Evolutionary conservation across 2,113 vertebrate species (phyloP), one percentile per base, ranked within the genome.

Genomic region (Cariama cristata): DNA sequence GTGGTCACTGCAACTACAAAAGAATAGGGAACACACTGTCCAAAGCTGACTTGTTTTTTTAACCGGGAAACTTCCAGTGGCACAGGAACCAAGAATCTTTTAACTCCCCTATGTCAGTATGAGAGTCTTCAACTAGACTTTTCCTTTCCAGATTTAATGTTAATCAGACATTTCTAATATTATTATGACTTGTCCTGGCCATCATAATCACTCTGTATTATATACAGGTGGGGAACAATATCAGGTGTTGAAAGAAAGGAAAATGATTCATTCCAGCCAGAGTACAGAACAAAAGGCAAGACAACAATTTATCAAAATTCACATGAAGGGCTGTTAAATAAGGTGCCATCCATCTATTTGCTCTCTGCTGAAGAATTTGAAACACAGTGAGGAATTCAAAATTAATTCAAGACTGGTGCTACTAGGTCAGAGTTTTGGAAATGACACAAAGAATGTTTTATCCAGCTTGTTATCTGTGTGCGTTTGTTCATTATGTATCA

Each of bases 391-490:
- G 45, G 85, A 91, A 94, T 86, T 82, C 93, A 83, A 79, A 88
- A 86, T 91, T 94, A 91, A 95, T 91, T 93, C 82, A 76, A 74
- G 86, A 73, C 84, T 63, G 44, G 60, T 64, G 47, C 30, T 90
- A 63, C 81, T 35, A 50, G 96, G 95, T 90, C 93, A 97, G 62
- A 58, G 50, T 74, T 94, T 90, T 95, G 91, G 87, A 94, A 93
- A 81, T 35, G 8, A 66, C 59, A 97, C 90, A 98, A 97, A 94
- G 96, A 87, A 79, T 33, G 38, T 79, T 95, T 93, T 92, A 96
- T 96, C 84, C 77, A 77, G 42, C 55, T 86, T 59, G 69, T 96
- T 97, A 97, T 97, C 97, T 97, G n/a, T 96, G 90, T 97, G 97
- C 94, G 90, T 93, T 86, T 80, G 92, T 95, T 96, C 91, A 67